Percentiles rank a stretch among this genome's conserved stretches.
Evolutionary conservation across 2,797 vertebrate genomes (phyloP).

Genomic region (Spinus pinus): DNA sequence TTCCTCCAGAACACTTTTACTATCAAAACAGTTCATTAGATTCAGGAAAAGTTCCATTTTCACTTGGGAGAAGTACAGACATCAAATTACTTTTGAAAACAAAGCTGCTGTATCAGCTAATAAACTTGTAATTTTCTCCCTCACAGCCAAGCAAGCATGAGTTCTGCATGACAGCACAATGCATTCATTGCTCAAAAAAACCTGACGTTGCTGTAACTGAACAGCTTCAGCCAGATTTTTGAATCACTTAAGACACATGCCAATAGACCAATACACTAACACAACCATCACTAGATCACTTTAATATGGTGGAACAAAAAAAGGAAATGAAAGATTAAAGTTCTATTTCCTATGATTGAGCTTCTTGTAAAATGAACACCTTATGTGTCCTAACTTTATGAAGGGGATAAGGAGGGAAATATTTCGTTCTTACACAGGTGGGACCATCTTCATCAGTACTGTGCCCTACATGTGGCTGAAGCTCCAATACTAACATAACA

Average conservation of each 20-base stretch:
- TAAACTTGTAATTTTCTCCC: slow-evolving; percentile 52
- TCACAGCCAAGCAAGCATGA: slow-evolving; percentile 39
- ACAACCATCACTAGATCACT: background rate
- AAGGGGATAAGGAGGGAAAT: background rate
- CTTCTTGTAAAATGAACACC: background rate
- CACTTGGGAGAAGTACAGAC: background rate
- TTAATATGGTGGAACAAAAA: background rate
- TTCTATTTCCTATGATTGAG: background rate
- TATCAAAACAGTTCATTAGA: background rate
- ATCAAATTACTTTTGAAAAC: slow-evolving; percentile 60
- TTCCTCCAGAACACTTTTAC: background rate
- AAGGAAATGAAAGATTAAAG: background rate
- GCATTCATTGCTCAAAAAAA: slow-evolving; percentile 25
- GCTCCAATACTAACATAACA: background rate
- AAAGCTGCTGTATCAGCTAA: slow-evolving; percentile 68
- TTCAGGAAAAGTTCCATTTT: slow-evolving; percentile 5
- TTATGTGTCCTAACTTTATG: background rate
- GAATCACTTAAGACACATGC: background rate
- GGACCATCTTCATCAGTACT: background rate
- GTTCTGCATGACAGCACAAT: slow-evolving; percentile 58
- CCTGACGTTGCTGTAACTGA: background rate
- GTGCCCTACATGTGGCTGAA: background rate
- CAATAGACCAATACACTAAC: background rate
- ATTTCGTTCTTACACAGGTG: background rate
- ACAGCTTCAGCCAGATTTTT: slow-evolving; percentile 5